Conservation (phyloP, 2,888 invertebrate genomes). For the Drosophila niveifrons region DNA sequence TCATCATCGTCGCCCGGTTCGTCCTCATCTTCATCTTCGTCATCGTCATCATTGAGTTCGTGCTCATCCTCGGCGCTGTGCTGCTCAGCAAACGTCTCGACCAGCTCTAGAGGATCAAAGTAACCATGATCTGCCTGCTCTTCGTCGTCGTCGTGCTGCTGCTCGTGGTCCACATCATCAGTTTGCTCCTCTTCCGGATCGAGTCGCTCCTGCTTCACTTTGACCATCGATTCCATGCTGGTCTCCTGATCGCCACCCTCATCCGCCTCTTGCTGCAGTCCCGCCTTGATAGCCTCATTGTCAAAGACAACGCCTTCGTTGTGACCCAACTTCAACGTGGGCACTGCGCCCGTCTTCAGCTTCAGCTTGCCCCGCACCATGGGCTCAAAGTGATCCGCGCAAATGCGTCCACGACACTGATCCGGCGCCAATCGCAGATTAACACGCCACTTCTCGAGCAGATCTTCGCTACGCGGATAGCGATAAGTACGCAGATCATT, state of each 20-base stretch:
- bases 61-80: conserved; percentile 39
- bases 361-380: conserved; percentile 75
- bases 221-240: conserved; percentile 13
- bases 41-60: conserved; percentile 36
- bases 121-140: conserved; percentile 47
- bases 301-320: conserved; percentile 67
- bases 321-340: conserved; percentile 78
- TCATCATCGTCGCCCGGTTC: conserved; percentile 43
- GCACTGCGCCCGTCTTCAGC: conserved; percentile 77
- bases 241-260: conserved; percentile 14
- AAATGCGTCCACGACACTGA: conserved; percentile 74
- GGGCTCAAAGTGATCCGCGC: conserved; percentile 77
- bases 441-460: conserved; percentile 78
- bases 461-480: conserved; percentile 70
- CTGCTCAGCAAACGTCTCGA: conserved; percentile 64
- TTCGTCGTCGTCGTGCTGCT: conserved; percentile 17
- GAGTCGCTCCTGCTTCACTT: conserved; percentile 12
- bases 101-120: conserved; percentile 71
- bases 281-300: conserved; percentile 67
- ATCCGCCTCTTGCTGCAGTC: conserved; percentile 45
- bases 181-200: conserved; percentile 4
- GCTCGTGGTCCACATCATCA: conserved; percentile 4
- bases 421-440: conserved; percentile 71
- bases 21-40: conserved; percentile 36
- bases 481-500: conserved; percentile 78